A percentile compares a stretch with the other conserved stretches of the same genome.
These are phyloP conservation scores for Hirudo medicinalis DNA, from an alignment of 1,140 invertebrate genomes.

Conservation along the genomic window DNA sequence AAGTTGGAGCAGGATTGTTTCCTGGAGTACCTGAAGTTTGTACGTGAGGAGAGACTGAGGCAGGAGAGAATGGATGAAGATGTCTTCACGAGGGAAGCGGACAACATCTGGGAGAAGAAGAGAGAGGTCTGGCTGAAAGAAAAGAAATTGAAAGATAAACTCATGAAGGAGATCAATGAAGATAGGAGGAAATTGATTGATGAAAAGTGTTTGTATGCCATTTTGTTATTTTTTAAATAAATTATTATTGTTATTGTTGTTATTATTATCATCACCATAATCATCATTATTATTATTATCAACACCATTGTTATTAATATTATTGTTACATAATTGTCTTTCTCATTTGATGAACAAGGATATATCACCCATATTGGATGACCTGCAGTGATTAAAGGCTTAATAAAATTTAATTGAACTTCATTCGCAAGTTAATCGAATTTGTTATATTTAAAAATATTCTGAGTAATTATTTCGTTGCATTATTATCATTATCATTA, in stretches of 20 bases:
- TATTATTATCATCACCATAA: no score
- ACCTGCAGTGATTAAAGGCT: no score
- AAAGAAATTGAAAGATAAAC: not conserved
- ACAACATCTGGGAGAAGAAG: not conserved
- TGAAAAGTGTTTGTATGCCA: not conserved
- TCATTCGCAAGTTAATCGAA: no score
- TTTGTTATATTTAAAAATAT: no score
- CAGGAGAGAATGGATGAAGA: not conserved
- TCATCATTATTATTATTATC: no score
- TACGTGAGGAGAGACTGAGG: not conserved
- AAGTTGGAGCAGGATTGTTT: not conserved
- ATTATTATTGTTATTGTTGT: not conserved
- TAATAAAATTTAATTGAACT: no score
- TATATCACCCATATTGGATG: no score
- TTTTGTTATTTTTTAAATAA: no score
- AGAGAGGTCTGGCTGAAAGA: not conserved
- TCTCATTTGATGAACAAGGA: not conserved
- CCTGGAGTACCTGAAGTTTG: not conserved
- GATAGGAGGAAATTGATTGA: conserved; percentile 7
- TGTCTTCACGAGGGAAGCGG: not conserved
- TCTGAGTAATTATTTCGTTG: no score
- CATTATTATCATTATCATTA: no score
- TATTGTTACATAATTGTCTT: not conserved
- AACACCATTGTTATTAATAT: not conserved
- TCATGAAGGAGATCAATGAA: conserved; percentile 1